Evolutionary conservation across 2,888 invertebrate species (phyloP), one percentile per base, ranked within the genome.

Genomic region (Magallana nippona): DNA sequence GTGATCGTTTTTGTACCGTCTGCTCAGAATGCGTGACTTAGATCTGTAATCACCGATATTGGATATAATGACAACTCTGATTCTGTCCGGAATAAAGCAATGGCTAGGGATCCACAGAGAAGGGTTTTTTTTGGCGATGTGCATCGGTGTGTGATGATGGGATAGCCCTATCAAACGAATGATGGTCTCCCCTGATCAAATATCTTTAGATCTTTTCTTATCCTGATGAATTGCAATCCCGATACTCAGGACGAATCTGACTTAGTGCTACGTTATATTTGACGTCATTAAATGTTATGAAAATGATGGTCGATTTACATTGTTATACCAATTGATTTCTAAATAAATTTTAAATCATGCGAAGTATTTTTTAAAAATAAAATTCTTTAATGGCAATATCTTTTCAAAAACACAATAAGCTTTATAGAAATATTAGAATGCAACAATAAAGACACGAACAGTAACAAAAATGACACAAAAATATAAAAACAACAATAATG

Each of bases 171-270:
- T 63, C 71, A 71, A 62, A 22, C 27, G 17, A 71, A 71, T 32
- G 71, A 71, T 71, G 71, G 15, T 71, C 71, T 71, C 11, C 32
- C 22, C 17, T 27, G 71, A 71, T 71, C 71, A 71, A 27, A 71
- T 71, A 32, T 15, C 71, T 27, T 13, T 3, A 13, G 32, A 27
- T 27, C 71, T 13, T 11, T 27, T 27, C 71, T 27, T 44, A 44
- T 44, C 44, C 44, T 44, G 44, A 27, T 71, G 10, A 71, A 71
- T 71, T 27, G 13, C 71, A 71, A 27, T 11, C 27, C 27, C 13
- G 32, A 27, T 13, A 71, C 71, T 15, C 13, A 32, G 27, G 11
- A 71, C 71, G 19, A 71, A 5, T 15, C 27, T 32, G 27, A 27
- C 71, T 44, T 44, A 44, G 44, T 44, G 5, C 8, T 5, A 44